Percentiles rank a stretch among this genome's conserved stretches.
Evolutionary conservation across 2,113 vertebrate genomes (phyloP).

Genomic region (Xenopus borealis): DNA sequence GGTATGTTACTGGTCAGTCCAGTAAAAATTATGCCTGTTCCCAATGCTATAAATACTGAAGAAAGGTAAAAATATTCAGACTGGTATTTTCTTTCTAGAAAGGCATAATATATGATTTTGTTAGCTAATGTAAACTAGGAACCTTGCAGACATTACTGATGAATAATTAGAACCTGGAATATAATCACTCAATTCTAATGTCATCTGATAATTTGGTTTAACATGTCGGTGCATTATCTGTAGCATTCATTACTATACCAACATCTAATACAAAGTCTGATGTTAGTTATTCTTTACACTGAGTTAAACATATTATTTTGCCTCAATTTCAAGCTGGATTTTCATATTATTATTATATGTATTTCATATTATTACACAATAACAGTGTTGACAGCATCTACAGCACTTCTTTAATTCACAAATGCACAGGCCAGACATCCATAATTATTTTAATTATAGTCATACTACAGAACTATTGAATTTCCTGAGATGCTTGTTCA

Average conservation of each 20-base stretch:
- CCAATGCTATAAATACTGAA: too few relatives aligned
- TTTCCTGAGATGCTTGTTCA: too few relatives aligned
- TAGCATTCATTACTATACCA: slow-evolving; percentile 17
- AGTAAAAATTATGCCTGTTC: too few relatives aligned
- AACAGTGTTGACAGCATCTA: not conserved
- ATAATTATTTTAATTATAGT: slow-evolving; percentile 22
- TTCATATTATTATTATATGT: slow-evolving; percentile 26
- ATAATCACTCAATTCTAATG: too few relatives aligned
- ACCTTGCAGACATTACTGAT: too few relatives aligned
- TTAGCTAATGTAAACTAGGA: too few relatives aligned
- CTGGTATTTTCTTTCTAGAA: too few relatives aligned
- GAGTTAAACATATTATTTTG: slow-evolving; percentile 6
- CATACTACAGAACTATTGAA: not conserved
- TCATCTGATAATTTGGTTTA: too few relatives aligned
- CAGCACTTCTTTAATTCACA: slow-evolving; percentile 16
- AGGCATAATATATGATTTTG: too few relatives aligned
- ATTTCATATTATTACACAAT: slow-evolving; percentile 16
- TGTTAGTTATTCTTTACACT: slow-evolving; percentile 20
- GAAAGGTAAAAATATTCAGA: too few relatives aligned
- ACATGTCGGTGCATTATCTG: not conserved
- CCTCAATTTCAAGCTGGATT: slow-evolving; percentile 16
- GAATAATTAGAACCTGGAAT: too few relatives aligned
- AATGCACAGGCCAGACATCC: slow-evolving; percentile 3
- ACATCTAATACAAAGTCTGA: slow-evolving; percentile 15
- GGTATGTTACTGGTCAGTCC: too few relatives aligned